Conservation (phyloP, 53 echinoderm and acorn worm genomes). For the Holothuria leucospilota region DNA sequence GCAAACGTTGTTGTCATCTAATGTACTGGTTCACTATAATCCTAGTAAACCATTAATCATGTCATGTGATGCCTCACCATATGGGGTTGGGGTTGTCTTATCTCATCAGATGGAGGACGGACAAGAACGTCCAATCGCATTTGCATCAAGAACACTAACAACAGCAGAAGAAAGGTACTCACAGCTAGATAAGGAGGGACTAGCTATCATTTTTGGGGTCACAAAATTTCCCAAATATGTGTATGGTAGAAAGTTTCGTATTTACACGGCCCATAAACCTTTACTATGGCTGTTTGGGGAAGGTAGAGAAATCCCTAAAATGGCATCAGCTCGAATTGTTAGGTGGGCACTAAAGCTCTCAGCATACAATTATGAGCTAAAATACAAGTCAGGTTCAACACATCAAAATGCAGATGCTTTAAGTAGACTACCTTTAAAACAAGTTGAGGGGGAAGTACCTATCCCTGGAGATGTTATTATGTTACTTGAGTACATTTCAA, state of each 20-base stretch:
- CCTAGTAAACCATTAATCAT: conserved; percentile 34
- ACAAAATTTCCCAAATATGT: conserved; percentile 58
- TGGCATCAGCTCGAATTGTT: conserved; percentile 1
- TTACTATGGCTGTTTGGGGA: conserved; percentile 45
- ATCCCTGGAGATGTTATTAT: conserved; percentile 5
- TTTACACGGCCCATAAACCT: conserved; percentile 62
- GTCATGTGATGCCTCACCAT: conserved; percentile 58
- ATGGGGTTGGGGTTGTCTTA: conserved; percentile 70
- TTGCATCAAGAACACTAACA: not conserved
- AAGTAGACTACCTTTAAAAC: conserved; percentile 4
- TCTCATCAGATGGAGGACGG: conserved; percentile 53
- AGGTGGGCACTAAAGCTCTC: conserved; percentile 57
- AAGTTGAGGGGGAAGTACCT: not conserved
- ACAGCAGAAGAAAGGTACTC: conserved; percentile 38
- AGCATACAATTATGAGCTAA: conserved; percentile 61
- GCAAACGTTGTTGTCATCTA: conserved; percentile 43
- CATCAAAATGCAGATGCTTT: conserved; percentile 52
- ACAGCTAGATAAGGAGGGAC: conserved; percentile 65
- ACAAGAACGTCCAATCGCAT: conserved; percentile 51
- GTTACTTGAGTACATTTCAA: conserved; percentile 12
- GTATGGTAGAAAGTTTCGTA: conserved; percentile 37
- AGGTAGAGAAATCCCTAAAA: conserved; percentile 44
- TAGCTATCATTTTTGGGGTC: conserved; percentile 58
- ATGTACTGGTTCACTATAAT: conserved; percentile 51
- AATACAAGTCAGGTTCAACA: conserved; percentile 56